Evolutionary conservation across 2,113 vertebrate species (phyloP).

Genomic region (Melanerpes aurifrons): DNA sequence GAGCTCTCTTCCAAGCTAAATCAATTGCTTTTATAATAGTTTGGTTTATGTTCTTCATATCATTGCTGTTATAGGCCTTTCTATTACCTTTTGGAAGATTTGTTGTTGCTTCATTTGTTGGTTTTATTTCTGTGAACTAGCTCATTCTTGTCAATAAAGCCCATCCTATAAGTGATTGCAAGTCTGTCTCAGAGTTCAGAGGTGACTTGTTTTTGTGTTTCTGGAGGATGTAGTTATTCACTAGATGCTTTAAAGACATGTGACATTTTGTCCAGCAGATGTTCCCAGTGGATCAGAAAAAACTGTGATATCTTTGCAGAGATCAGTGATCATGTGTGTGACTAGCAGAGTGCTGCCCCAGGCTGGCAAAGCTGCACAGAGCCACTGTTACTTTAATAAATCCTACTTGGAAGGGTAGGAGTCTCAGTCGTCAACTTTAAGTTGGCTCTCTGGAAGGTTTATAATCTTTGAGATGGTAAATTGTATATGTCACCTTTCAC

Average conservation of each 20-base stretch:
- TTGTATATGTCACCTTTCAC: neutral
- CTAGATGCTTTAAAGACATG: neutral
- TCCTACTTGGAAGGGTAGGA: neutral
- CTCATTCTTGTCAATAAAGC: neutral
- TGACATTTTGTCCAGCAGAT: conserved; percentile 13
- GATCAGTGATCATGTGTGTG: neutral
- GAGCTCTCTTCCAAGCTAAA: neutral
- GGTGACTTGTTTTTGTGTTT: neutral
- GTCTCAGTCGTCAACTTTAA: neutral
- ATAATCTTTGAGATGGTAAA: neutral
- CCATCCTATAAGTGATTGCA: neutral
- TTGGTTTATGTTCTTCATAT: neutral
- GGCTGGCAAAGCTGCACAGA: neutral
- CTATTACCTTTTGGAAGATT: neutral
- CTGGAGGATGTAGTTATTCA: neutral
- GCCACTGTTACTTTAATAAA: neutral
- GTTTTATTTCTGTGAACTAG: neutral
- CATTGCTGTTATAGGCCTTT: neutral
- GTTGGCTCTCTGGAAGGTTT: neutral
- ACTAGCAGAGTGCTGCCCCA: neutral
- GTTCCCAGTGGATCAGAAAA: neutral
- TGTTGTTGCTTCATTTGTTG: neutral
- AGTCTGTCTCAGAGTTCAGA: neutral
- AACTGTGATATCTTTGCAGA: conserved; percentile 2
- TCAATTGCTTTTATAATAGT: neutral